phyloP scores from a whole-genome alignment of 2,888 invertebrate genomes.

The Sinhomidia bicolor region DNA sequence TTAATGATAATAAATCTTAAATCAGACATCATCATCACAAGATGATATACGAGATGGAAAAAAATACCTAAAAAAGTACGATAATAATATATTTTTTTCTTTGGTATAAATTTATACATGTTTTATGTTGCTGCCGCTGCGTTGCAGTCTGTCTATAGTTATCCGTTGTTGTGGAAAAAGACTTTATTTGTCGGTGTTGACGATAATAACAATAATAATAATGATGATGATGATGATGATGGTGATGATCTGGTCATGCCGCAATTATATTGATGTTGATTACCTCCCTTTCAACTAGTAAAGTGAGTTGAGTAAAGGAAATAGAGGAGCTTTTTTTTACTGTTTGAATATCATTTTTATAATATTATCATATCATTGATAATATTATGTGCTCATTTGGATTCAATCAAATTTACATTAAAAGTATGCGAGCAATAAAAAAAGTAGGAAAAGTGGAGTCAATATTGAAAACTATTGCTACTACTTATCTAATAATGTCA shows the following conservation, averaged over 20 bases:
- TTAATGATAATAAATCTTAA: neutral
- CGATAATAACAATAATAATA: no score
- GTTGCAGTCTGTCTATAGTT: neutral
- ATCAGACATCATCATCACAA: neutral
- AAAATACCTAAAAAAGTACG: neutral
- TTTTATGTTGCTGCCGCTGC: no score
- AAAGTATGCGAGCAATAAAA: neutral
- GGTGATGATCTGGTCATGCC: conserved; percentile 23
- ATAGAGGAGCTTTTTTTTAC: no score
- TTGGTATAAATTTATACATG: no score
- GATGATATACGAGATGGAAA: no score
- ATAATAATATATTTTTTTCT: neutral
- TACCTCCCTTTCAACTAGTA: neutral
- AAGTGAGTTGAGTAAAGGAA: neutral
- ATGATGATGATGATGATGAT: conserved; percentile 46
- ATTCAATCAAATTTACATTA: conserved; percentile 37
- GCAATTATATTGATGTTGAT: conserved; percentile 20
- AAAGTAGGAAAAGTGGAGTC: conserved; percentile 1
- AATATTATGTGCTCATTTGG: neutral
- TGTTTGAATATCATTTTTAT: no score
- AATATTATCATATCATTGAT: neutral
- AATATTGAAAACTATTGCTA: neutral
- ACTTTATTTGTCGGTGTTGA: conserved; percentile 55
- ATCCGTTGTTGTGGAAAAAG: no score
- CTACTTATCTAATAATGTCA: conserved; percentile 11